Conservation (phyloP, 1,140 invertebrate genomes). For the Scaptomyza hsui region DNA sequence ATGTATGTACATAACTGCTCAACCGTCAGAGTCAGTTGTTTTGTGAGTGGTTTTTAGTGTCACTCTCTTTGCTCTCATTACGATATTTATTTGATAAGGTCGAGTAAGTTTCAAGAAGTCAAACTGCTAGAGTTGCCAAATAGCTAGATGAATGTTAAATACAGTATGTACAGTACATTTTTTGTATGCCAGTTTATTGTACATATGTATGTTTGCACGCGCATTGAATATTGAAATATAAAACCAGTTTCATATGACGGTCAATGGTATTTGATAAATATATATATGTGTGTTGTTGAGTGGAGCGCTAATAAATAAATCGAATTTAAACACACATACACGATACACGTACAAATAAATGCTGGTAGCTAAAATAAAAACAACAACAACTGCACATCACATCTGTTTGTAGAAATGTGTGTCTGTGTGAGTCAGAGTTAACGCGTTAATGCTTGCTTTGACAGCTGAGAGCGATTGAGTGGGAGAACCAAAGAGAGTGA, state of each 20-base stretch:
- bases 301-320: slow-evolving; percentile 69
- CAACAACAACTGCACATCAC: slow-evolving; percentile 8
- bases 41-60: slow-evolving; percentile 26
- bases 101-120: slow-evolving; percentile 36
- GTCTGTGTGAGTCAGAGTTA: slow-evolving; percentile 27
- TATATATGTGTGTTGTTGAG: slow-evolving; percentile 33
- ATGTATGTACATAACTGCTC: slow-evolving; percentile 25
- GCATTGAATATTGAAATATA: slow-evolving; percentile 62
- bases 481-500: slow-evolving; percentile 24
- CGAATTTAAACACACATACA: slow-evolving; percentile 61
- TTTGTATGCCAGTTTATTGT: too few relatives aligned
- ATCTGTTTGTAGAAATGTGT: slow-evolving; percentile 2
- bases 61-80: slow-evolving; percentile 29
- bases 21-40: slow-evolving; percentile 25
- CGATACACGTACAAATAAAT: slow-evolving; percentile 13
- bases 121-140: slow-evolving; percentile 42
- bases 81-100: slow-evolving; percentile 65
- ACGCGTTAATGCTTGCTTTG: slow-evolving; percentile 16
- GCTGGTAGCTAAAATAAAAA: slow-evolving; percentile 13
- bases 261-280: slow-evolving; percentile 52
- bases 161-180: neutral
- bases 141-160: slow-evolving; percentile 12
- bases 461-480: neutral
- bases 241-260: slow-evolving; percentile 74
- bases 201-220: slow-evolving; percentile 13